Conservation (phyloP, 2,113 vertebrate genomes). For the Dipodomys spectabilis region DNA sequence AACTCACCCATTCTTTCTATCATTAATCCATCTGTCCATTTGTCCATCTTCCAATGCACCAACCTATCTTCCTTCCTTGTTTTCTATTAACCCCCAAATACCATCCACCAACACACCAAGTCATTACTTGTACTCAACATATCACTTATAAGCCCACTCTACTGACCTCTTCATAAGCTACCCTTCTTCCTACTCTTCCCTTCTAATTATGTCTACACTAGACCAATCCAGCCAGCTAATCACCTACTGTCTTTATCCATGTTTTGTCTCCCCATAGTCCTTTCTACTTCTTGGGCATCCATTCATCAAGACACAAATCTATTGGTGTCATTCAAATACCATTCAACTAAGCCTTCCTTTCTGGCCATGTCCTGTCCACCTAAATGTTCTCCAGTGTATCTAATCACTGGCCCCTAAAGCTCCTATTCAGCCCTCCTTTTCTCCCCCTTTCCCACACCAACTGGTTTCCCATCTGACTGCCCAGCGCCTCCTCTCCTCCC, state of each 20-base stretch:
- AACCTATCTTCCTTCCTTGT: not conserved
- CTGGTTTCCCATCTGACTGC: too few relatives aligned
- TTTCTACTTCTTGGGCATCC: not conserved
- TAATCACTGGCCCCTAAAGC: too few relatives aligned
- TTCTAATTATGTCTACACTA: not conserved
- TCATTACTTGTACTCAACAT: not conserved
- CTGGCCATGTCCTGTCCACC: too few relatives aligned
- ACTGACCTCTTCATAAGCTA: not conserved
- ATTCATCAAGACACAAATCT: accelerated
- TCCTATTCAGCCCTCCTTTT: accelerated
- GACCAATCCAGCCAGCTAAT: not conserved
- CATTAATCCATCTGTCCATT: not conserved
- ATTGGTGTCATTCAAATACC: not conserved
- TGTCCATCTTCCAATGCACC: not conserved
- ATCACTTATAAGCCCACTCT: not conserved
- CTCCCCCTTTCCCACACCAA: too few relatives aligned
- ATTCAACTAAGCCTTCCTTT: too few relatives aligned
- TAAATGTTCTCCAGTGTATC: not conserved
- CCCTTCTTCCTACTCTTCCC: too few relatives aligned
- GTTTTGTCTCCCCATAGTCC: not conserved
- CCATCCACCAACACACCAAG: not conserved
- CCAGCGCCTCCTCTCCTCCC: too few relatives aligned
- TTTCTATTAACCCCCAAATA: not conserved
- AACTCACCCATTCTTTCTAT: not conserved
- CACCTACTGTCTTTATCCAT: too few relatives aligned